Evolutionary conservation across 2,113 vertebrate species (phyloP), one percentile per base, ranked within the genome.

Genomic region (Ammospiza caudacuta): DNA sequence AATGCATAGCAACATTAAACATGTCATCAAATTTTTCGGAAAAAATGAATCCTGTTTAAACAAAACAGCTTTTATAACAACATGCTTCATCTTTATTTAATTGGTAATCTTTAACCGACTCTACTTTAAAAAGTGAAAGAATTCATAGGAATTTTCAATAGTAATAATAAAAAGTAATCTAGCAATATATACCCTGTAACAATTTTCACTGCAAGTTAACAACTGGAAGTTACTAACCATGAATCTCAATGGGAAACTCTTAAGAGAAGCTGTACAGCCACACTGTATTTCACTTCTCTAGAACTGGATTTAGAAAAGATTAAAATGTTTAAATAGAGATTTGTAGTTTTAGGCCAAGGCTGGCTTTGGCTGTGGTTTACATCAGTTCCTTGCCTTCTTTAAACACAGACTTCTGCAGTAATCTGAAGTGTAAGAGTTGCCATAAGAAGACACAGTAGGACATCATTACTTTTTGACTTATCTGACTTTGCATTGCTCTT

Each of bases 41-140:
- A 44, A 97, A 95, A 91, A 69, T 44, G 2, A 91, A 67, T 3
- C 25, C 79, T 43, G 41, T 87, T 96, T 72, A 96, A 97, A 96
- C 85, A 96, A 92, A 64, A 84, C 31, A 61, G 63, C 47, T 85
- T 97, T 96, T 90, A 27, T 59, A 93, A 59, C 86, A 95, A 54
- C 15, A 39, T 9, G 6, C 7, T 75, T 84, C 9, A 55, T 41
- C 18, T 70, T 58, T 39, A 58, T 1, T 16, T 58, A 33, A 59
- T 59, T 44, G 39, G 16, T 28, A 29, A 89, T 35, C 75, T 95
- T 95, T 92, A 95, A 87, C n/a, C 44, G 47, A 94, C 93, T 80
- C 74, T 69, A 70, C 75, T 95, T 92, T 84, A 93, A 39, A 81
- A 97, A 96, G 47, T 74, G 89, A 94, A 96, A 78, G 87, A 43